These are phyloP conservation scores for Panagrolaimus sp. DNA, from an alignment of 1,140 invertebrate genomes.

Conservation along the genomic window DNA sequence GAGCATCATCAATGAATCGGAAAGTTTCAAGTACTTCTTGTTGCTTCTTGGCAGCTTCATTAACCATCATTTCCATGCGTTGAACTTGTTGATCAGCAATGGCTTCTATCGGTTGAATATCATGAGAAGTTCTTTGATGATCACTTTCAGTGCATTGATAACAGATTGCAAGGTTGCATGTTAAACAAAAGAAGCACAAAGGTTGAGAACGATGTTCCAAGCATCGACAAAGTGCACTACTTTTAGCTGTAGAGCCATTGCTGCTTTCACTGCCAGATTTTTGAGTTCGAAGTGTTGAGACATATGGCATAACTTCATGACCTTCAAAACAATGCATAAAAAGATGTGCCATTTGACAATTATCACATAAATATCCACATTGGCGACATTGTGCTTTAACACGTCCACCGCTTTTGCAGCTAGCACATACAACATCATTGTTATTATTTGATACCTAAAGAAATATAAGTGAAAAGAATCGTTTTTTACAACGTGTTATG, in stretches of 20 bases:
- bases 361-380: conserved; percentile 86
- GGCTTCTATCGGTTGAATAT: conserved; percentile 75
- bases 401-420: conserved; percentile 64
- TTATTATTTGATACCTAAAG: conserved; percentile 57
- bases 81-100: conserved; percentile 71
- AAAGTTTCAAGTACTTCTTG: conserved; percentile 55
- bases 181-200: conserved; percentile 84
- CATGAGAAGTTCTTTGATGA: conserved; percentile 77
- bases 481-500: too few species aligned
- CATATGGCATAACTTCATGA: conserved; percentile 63
- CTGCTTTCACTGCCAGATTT: not conserved
- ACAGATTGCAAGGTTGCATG: conserved; percentile 75
- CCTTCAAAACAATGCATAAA: conserved; percentile 98
- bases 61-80: conserved; percentile 65
- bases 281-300: not conserved
- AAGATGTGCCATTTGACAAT: conserved; percentile 90
- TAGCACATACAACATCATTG: conserved; percentile 60
- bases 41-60: conserved; percentile 66
- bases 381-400: conserved; percentile 74
- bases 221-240: conserved; percentile 30
- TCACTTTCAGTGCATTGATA: conserved; percentile 84
- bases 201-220: conserved; percentile 68
- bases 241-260: not conserved
- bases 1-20: conserved; percentile 56
- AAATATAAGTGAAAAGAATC: not conserved